Percentiles rank a stretch among this genome's conserved stretches.
These are phyloP conservation scores for Trichomalopsis sarcophagae DNA, from an alignment of 1,140 invertebrate species.

Conservation along the genomic window DNA sequence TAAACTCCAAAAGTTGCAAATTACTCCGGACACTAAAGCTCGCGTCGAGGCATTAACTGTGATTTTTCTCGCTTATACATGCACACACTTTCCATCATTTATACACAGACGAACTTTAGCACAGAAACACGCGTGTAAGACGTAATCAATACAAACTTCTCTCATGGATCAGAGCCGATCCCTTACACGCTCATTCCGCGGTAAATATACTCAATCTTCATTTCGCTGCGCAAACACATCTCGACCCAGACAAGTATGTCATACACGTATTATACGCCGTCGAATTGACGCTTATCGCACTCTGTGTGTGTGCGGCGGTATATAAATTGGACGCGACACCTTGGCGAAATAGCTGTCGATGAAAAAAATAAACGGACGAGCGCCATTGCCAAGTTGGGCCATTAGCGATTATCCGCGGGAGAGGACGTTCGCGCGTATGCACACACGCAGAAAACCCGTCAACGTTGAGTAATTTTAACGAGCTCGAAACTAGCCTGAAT, in stretches of 20 bases:
- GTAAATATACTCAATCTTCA: neutral
- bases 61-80: too few species aligned
- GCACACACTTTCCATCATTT: too few species aligned
- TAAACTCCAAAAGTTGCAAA: too few species aligned
- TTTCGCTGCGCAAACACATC: neutral
- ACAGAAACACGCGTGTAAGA: too few species aligned
- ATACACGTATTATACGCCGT: neutral
- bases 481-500: slow-evolving; percentile 26
- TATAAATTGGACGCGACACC: neutral
- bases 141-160: too few species aligned
- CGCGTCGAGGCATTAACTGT: too few species aligned
- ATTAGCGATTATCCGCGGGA: neutral
- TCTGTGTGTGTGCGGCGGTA: neutral
- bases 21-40: too few species aligned
- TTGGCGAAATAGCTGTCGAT: neutral
- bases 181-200: neutral
- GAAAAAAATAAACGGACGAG: slow-evolving; percentile 1
- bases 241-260: neutral
- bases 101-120: too few species aligned
- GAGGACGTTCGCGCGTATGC: neutral
- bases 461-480: slow-evolving; percentile 21
- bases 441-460: neutral
- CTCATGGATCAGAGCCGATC: neutral
- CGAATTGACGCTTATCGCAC: neutral
- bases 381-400: neutral